Conservation (phyloP, 2,113 vertebrate genomes). For the Numida meleagris region DNA sequence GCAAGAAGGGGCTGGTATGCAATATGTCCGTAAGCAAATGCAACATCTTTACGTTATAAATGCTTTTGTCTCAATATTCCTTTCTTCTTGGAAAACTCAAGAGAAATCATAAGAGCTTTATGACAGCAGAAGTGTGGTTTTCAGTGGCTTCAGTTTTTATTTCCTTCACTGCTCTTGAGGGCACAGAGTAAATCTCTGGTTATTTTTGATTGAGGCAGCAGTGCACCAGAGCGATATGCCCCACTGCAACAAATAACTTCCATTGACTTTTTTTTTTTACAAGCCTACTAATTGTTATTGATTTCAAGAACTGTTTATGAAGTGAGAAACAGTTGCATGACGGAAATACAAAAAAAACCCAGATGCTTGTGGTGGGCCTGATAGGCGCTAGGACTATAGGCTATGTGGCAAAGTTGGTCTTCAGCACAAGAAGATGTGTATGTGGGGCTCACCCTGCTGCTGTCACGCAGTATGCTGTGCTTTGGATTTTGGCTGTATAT, state of each 20-base stretch:
- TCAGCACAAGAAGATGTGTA: not conserved
- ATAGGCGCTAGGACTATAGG: not conserved
- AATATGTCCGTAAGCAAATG: not conserved
- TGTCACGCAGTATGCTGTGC: not conserved
- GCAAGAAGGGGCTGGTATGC: not conserved
- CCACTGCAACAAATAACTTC: not conserved
- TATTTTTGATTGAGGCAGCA: not conserved
- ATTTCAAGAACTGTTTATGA: slow-evolving; percentile 11
- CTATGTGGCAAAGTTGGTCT: not conserved
- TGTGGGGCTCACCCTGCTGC: accelerated
- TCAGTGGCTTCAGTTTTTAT: not conserved
- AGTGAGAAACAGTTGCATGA: not conserved
- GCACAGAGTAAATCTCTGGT: not conserved
- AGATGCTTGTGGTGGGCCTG: accelerated
- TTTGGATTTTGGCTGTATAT: not conserved
- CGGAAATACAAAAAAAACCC: not conserved
- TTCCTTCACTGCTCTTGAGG: not conserved
- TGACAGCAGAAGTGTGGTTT: not conserved
- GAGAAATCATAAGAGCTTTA: not conserved
- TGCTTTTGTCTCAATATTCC: not conserved
- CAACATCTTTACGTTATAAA: not conserved
- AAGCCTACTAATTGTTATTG: slow-evolving; percentile 17
- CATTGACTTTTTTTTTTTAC: not conserved
- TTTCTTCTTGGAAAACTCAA: not conserved
- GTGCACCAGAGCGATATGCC: not conserved